Percentiles rank a stretch among this genome's conserved stretches.
phyloP scores from a whole-genome alignment of 2,113 vertebrate genomes.

The Neofelis nebulosa region DNA sequence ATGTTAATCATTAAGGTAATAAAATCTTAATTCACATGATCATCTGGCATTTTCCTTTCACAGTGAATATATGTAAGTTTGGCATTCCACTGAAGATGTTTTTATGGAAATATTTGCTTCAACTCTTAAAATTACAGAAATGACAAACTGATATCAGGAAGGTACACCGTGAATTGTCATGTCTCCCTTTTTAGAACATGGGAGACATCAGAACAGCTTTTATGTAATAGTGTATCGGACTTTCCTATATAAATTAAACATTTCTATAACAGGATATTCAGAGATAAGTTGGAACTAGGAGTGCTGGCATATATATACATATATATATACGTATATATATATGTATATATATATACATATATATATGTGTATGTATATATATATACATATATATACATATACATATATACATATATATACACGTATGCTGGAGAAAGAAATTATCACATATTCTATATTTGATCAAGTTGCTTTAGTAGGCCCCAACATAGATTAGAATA shows the following conservation, averaged over 20 bases:
- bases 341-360: no score
- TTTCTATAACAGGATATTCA: constrained; percentile 5
- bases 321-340: fast-evolving
- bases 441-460: background rate
- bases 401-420: no score
- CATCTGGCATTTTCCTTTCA: constrained; percentile 37
- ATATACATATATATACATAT: no score
- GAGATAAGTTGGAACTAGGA: background rate
- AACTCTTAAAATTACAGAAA: constrained; percentile 36
- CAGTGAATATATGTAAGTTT: background rate
- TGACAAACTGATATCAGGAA: background rate
- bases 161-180: background rate
- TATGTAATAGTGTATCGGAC: background rate
- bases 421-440: background rate
- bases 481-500: constrained; percentile 15
- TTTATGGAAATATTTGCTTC: constrained; percentile 15
- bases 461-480: background rate
- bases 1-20: constrained; percentile 13
- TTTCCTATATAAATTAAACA: constrained; percentile 15
- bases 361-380: no score
- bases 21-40: constrained; percentile 19
- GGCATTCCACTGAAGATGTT: background rate
- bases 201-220: background rate
- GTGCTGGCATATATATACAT: background rate
- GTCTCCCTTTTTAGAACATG: background rate